phyloP scores from a whole-genome alignment of 1,140 invertebrate genomes.

The Drosophila fuyamai region DNA sequence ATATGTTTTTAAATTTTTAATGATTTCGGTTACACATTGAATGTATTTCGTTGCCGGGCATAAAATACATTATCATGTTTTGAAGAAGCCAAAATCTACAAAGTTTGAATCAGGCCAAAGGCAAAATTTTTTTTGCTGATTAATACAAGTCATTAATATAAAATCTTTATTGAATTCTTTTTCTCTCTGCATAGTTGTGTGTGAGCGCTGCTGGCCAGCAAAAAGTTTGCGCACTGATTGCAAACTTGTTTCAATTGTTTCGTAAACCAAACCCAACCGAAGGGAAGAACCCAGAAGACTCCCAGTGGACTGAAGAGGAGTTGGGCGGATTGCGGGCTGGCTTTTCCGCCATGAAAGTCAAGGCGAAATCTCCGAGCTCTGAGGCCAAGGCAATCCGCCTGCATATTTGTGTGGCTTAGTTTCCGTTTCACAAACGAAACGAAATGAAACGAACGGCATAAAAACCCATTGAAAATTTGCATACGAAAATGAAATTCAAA shows the following conservation, averaged over 20 bases:
- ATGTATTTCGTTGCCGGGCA: too few species aligned
- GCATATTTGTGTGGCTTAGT: slow-evolving; percentile 79
- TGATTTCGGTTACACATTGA: too few species aligned
- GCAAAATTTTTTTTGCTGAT: too few species aligned
- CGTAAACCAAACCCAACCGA: slow-evolving; percentile 58
- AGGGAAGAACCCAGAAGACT: slow-evolving; percentile 24
- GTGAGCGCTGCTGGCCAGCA: slow-evolving; percentile 37
- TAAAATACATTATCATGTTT: too few species aligned
- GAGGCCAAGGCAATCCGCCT: slow-evolving; percentile 64
- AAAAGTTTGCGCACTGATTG: slow-evolving; percentile 80
- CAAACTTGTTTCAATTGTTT: slow-evolving; percentile 83
- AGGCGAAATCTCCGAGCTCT: slow-evolving; percentile 41
- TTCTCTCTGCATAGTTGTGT: slow-evolving; percentile 27
- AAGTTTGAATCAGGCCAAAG: too few species aligned
- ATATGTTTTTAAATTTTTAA: background rate
- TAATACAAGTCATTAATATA: background rate
- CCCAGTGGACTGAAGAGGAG: slow-evolving; percentile 6
- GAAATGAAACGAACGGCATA: slow-evolving; percentile 68
- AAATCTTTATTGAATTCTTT: slow-evolving; percentile 18
- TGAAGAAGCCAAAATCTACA: too few species aligned
- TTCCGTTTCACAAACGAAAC: slow-evolving; percentile 69
- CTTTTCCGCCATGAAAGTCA: slow-evolving; percentile 63
- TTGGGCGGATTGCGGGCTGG: slow-evolving; percentile 5
- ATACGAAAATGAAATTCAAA: slow-evolving; percentile 82
- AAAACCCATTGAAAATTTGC: slow-evolving; percentile 80